A percentile compares a stretch with the other conserved stretches of the same genome.
phyloP scores from a whole-genome alignment of 2,888 invertebrate genomes.

The Hydrotaea cyrtoneurina region DNA sequence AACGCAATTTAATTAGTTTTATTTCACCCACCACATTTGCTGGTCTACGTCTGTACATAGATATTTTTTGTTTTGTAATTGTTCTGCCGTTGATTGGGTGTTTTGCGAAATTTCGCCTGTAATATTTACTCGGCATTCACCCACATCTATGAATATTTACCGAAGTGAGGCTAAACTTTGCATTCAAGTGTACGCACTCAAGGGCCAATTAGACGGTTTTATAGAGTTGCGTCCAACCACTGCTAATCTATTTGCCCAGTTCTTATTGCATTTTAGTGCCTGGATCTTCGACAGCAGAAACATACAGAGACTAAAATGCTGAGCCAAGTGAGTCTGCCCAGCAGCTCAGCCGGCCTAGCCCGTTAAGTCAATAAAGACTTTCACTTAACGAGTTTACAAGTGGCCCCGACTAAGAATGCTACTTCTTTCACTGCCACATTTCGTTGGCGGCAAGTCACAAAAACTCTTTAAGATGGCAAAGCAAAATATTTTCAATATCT shows the following conservation, averaged over 20 bases:
- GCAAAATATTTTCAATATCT: neutral
- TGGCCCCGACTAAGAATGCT: no score
- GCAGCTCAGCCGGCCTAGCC: neutral
- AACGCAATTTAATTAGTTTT: no score
- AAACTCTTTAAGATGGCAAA: neutral
- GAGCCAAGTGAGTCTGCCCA: neutral
- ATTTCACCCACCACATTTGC: no score
- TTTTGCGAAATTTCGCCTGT: neutral
- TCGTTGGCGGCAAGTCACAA: neutral
- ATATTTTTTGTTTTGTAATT: no score
- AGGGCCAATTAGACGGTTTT: neutral
- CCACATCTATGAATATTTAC: neutral
- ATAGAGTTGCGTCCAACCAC: neutral
- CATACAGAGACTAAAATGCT: neutral
- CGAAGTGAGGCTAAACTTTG: neutral
- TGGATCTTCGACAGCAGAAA: neutral
- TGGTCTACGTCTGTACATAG: neutral
- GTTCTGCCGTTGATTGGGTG: neutral
- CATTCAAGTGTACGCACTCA: conserved; percentile 3
- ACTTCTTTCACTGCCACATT: neutral
- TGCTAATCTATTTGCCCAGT: neutral
- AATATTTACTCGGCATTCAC: neutral
- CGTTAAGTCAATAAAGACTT: neutral
- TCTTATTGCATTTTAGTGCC: neutral
- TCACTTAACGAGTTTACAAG: neutral